Conservation (phyloP, 2,797 vertebrate species). For the Manis crassicaudata region DNA sequence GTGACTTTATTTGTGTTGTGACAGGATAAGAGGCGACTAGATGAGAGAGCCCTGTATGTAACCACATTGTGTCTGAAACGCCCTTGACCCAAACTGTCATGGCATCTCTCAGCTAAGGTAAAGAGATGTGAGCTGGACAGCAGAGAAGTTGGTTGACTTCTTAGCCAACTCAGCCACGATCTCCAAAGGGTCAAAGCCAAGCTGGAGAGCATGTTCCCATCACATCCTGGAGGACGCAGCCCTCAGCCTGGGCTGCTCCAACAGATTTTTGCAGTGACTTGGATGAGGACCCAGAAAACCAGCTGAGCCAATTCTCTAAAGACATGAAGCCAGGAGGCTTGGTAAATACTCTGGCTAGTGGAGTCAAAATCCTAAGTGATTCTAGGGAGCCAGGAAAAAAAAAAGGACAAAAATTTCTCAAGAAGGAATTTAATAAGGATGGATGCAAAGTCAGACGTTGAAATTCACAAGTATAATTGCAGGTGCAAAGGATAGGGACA, state of each 20-base stretch:
- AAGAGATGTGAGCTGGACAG: neutral
- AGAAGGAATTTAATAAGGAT: neutral
- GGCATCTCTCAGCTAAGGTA: neutral
- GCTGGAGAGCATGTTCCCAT: neutral
- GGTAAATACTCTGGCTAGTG: neutral
- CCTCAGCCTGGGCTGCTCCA: neutral
- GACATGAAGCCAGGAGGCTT: neutral
- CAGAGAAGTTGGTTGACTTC: neutral
- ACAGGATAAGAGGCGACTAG: neutral
- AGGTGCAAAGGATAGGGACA: neutral
- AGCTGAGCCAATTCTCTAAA: slow-evolving; percentile 38
- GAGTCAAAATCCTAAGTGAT: neutral
- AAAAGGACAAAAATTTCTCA: neutral
- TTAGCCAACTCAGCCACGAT: neutral
- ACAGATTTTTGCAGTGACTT: slow-evolving; percentile 6
- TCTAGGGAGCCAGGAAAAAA: neutral
- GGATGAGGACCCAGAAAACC: slow-evolving; percentile 29
- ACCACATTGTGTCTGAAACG: neutral
- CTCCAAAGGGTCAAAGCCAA: neutral
- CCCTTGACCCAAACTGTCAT: neutral
- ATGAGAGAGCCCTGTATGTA: neutral
- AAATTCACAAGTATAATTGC: neutral
- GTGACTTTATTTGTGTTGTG: neutral
- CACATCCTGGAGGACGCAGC: neutral
- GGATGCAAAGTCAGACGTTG: neutral